Evolutionary conservation across 2,888 invertebrate genomes (phyloP), one percentile per base, ranked within the genome.

Genomic region (Autographa pulchrina): DNA sequence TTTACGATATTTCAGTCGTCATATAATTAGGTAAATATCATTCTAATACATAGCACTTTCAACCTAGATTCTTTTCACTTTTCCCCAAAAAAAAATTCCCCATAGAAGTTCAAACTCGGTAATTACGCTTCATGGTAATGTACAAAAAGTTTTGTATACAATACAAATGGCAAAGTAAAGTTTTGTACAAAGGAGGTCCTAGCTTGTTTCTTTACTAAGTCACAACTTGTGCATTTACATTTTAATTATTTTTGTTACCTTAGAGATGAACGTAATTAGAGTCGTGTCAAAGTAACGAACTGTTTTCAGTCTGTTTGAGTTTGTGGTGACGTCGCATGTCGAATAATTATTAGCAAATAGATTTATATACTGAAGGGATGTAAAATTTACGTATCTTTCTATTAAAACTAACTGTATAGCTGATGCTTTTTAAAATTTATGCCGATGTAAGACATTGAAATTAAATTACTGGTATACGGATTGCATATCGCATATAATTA

Each of bases 121-220:
- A 68, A 78, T 78, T 20, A 25, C 25, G 65, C 67, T 76, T 62
- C 61, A 74, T 72, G 74, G 35, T 72, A 79, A 79, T 74, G 77
- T 74, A 67, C 65, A 74, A 72, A 66, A 76, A 81, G 76, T 48
- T 78, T 82, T 61, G 16, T 68, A 65, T 58, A 52, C 68, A 58
- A 62, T 63, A 69, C 66, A 66, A 66, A 48, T 32, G 31, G 59
- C 54, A 25, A 25, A 25, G 1, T 25, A 35, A 74, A 74, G 48
- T 79, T 70, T 25, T 11, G 71, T 32, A 77, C 68, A 79, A 72
- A 80, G 70, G 62, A 41, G 38, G 72, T 59, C 71, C 68, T 63
- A 25, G 31, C 7, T 61, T 79, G 68, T 72, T 75, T 73, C 76
- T 78, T 78, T 62, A 11, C 56, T 0, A 32, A 62, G 72, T 81